A percentile compares a stretch with the other conserved stretches of the same genome.
Conservation (phyloP, 92 coral and sea anemone species). For the Parazoanthus swiftii region DNA sequence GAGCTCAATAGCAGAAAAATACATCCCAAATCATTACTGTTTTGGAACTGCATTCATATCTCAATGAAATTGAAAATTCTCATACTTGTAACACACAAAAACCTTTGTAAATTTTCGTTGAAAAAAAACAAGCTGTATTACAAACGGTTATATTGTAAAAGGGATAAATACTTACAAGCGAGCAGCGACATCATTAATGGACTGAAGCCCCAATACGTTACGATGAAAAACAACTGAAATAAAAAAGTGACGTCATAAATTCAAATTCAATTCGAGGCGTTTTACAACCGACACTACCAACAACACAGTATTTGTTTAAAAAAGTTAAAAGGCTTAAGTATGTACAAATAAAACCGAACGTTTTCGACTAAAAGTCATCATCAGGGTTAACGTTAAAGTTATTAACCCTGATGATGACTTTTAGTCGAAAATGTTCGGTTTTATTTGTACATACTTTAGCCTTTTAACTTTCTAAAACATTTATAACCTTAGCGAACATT, state of each 20-base stretch:
- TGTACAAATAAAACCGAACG: too few relatives aligned
- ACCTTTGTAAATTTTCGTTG: neutral
- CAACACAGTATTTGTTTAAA: neutral
- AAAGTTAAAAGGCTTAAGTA: too few relatives aligned
- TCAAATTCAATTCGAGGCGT: neutral
- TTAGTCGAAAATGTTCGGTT: too few relatives aligned
- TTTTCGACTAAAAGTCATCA: too few relatives aligned
- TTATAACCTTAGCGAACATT: too few relatives aligned
- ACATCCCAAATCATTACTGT: neutral
- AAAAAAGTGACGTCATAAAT: neutral
- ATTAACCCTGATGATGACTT: too few relatives aligned
- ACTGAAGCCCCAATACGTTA: constrained; percentile 71
- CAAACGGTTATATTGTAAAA: too few relatives aligned
- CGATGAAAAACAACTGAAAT: constrained; percentile 71
- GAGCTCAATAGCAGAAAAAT: too few relatives aligned
- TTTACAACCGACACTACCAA: neutral
- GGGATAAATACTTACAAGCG: constrained; percentile 69
- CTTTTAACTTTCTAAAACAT: too few relatives aligned
- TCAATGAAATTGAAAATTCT: constrained; percentile 2
- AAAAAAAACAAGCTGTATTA: neutral
- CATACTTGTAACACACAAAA: neutral
- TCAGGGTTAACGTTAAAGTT: too few relatives aligned
- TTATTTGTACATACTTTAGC: too few relatives aligned
- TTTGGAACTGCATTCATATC: neutral
- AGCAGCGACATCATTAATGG: constrained; percentile 77